Base-by-base conservation (phyloP, 2,113 vertebrate genomes). In the Orthonyx spaldingii region DNA sequence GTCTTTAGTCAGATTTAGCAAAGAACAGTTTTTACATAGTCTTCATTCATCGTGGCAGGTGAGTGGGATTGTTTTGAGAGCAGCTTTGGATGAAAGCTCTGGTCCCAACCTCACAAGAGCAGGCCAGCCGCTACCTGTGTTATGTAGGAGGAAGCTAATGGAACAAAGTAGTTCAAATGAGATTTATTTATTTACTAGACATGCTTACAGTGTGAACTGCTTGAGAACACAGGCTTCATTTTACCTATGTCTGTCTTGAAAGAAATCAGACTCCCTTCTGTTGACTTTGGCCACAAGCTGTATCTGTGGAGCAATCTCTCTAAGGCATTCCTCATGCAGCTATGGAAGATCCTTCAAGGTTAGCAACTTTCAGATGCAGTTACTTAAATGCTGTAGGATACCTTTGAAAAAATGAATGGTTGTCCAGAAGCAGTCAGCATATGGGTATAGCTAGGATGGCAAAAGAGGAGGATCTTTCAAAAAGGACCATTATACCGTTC, bases 241-340 rank as follows among this genome's bases (percentile, higher is more conserved):
- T 89, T 65, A 84, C 56, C 82, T 88, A 8, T 68, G 65, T 57
- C 37, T 87, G 12, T 49, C 85, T 68, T 82, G 61, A 95, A 93
- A 87, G 83, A 97, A 98, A 95, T 93, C 72, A 94, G 97, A 96
- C 95, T 97, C 74, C 94, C 93, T 93, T 84, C 76, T 95, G 95
- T 98, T 98, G 97, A 96, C 88, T 97, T 98, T 98, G 98, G 97
- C 97, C 90, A 88, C 41, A 39, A 95, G 92, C 96, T 95, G 96
- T 93, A 96, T 93, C 91, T 97, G 82, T 89, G 84, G 94, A 95
- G 71, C 52, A 76, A 52, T 96, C 61, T 89, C 82, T 87, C 75
- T 53, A 53, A 94, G 71, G 82, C 55, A 59, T 90, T 71, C 55
- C 66, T 93, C 13, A 1, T 77, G 78, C 94, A 96, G 87, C 80